phyloP scores from a whole-genome alignment of 1,140 invertebrate species.

The Bombus breviceps region DNA sequence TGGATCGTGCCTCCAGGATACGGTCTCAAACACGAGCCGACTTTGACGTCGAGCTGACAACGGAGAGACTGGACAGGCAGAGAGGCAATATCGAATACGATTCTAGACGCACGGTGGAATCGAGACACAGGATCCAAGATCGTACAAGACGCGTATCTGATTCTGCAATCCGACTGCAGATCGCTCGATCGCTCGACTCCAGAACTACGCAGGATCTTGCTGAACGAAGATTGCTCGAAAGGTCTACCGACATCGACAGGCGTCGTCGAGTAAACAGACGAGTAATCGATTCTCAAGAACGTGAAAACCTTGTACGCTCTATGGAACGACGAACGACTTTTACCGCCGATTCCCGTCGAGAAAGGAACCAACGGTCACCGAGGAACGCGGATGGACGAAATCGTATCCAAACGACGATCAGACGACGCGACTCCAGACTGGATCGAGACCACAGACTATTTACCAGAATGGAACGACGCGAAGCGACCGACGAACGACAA shows the following conservation, averaged over 20 bases:
- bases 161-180: background rate
- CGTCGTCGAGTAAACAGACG: background rate
- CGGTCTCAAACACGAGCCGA: background rate
- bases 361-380: background rate
- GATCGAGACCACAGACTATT: background rate
- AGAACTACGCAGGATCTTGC: background rate
- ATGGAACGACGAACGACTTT: background rate
- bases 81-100: background rate
- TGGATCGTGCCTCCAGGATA: conserved; percentile 22
- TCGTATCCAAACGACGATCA: background rate
- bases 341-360: background rate
- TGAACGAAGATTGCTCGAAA: background rate
- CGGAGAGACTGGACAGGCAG: conserved; percentile 7
- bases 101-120: conserved; percentile 8
- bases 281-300: conserved; percentile 4
- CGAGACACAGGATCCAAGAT: conserved; percentile 1
- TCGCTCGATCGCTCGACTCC: background rate
- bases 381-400: conserved; percentile 4
- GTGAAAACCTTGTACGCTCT: conserved; percentile 4
- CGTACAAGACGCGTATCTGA: conserved; percentile 9
- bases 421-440: conserved; percentile 13
- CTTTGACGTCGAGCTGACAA: background rate
- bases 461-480: background rate
- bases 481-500: conserved; percentile 6
- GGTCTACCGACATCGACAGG: background rate